These are phyloP conservation scores for Coboldia fuscipes DNA, from an alignment of 1,140 invertebrate genomes.

Conservation along the genomic window DNA sequence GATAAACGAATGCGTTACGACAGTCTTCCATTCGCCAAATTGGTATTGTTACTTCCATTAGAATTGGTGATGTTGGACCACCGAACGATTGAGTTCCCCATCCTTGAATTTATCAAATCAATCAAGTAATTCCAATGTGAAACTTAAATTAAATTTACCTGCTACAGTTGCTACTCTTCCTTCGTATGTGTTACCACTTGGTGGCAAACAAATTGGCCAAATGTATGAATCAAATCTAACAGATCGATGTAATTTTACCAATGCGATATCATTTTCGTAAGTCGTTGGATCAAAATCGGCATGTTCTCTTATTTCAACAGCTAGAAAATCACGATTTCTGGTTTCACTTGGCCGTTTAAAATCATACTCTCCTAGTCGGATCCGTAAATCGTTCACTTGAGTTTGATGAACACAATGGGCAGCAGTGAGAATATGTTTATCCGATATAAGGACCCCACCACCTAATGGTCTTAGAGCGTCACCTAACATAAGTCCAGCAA, in stretches of 20 bases:
- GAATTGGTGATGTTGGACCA: constrained; percentile 38
- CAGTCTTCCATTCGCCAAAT: constrained; percentile 58
- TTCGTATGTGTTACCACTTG: constrained; percentile 30
- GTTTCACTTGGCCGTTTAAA: constrained; percentile 37
- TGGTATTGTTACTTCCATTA: constrained; percentile 58
- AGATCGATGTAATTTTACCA: constrained; percentile 43
- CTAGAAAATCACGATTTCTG: constrained; percentile 36
- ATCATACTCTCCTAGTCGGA: constrained; percentile 64
- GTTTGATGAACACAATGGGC: constrained; percentile 51
- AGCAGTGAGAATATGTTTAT: constrained; percentile 55
- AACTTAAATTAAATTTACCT: constrained; percentile 21
- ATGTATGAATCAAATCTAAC: constrained; percentile 56
- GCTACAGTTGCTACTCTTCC: constrained; percentile 45
- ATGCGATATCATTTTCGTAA: constrained; percentile 60
- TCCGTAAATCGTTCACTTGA: constrained; percentile 33
- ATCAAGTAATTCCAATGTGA: background rate
- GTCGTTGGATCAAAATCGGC: constrained; percentile 33
- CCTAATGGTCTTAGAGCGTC: constrained; percentile 35
- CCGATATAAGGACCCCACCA: constrained; percentile 56
- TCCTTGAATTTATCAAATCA: constrained; percentile 17
- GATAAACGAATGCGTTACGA: constrained; percentile 30
- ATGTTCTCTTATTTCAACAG: constrained; percentile 39
- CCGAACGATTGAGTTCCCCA: constrained; percentile 50
- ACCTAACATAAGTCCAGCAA: constrained; percentile 40
- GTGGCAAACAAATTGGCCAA: constrained; percentile 66